These are phyloP conservation scores for Tragopan temminckii DNA, from an alignment of 2,797 vertebrate species.

Conservation along the genomic window DNA sequence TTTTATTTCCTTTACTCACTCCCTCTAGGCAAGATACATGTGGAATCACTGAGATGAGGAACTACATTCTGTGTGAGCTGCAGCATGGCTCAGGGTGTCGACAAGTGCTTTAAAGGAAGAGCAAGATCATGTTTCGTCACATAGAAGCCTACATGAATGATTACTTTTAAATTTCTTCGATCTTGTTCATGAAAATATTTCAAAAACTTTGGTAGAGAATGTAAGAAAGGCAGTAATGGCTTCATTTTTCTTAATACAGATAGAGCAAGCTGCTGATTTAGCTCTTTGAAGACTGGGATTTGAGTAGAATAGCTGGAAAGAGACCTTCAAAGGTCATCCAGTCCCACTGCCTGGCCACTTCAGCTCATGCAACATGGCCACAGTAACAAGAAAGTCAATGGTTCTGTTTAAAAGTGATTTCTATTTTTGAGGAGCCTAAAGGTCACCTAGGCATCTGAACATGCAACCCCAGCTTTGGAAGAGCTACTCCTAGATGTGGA, in stretches of 20 bases:
- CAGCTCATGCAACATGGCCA: background rate
- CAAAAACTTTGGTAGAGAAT: background rate
- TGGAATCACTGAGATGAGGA: background rate
- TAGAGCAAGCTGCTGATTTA: background rate
- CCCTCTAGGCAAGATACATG: background rate
- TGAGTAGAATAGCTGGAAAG: background rate
- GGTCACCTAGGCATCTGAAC: background rate
- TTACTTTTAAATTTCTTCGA: slow-evolving; percentile 44
- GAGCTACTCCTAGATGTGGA: background rate
- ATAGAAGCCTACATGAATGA: background rate
- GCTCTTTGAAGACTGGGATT: background rate
- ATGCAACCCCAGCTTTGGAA: background rate
- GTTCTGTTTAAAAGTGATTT: background rate
- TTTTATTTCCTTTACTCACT: background rate
- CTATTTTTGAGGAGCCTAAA: background rate
- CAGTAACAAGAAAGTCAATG: background rate
- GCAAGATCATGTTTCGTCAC: background rate
- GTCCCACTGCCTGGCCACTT: background rate
- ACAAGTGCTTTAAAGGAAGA: background rate
- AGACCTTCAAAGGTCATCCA: no score
- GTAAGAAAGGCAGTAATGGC: background rate
- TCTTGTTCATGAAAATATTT: slow-evolving; percentile 36
- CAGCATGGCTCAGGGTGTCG: background rate
- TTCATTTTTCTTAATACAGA: slow-evolving; percentile 16
- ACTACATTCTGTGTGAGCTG: background rate